phyloP scores from a whole-genome alignment of 2,888 invertebrate genomes.

The Acrobasis suavella region DNA sequence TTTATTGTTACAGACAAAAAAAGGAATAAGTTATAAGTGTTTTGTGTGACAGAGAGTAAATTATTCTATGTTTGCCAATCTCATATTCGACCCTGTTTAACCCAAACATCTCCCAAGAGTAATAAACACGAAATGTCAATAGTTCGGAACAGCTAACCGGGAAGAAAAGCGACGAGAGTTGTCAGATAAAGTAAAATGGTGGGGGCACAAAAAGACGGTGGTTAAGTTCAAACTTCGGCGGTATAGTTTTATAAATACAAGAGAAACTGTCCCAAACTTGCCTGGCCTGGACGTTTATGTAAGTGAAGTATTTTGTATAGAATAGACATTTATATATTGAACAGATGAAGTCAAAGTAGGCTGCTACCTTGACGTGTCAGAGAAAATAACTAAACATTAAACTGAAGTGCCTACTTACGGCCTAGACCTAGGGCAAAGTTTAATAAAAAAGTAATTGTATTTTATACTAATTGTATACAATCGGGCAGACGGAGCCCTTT shows the following conservation, averaged over 20 bases:
- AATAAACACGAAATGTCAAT: conserved; percentile 8
- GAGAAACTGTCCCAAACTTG: conserved; percentile 13
- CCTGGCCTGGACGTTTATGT: background rate
- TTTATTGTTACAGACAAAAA: too few relatives aligned
- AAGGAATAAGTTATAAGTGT: background rate
- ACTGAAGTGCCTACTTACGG: too few relatives aligned
- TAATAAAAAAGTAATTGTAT: too few relatives aligned
- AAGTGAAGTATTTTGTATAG: background rate
- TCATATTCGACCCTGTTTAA: background rate
- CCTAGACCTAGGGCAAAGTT: too few relatives aligned
- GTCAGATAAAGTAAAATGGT: conserved; percentile 6
- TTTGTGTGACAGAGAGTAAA: background rate
- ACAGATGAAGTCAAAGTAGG: too few relatives aligned
- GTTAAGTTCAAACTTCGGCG: conserved; percentile 10
- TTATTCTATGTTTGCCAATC: background rate
- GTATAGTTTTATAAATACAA: conserved; percentile 5
- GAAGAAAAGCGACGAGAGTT: background rate
- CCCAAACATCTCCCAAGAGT: background rate
- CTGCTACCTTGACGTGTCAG: too few relatives aligned
- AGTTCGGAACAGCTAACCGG: background rate
- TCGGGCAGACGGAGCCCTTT: too few relatives aligned
- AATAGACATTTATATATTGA: too few relatives aligned
- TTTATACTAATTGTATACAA: too few relatives aligned
- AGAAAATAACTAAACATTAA: too few relatives aligned
- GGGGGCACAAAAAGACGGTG: background rate